phyloP scores from a whole-genome alignment of 1,140 invertebrate genomes.

The Elymnias hypermnestra region DNA sequence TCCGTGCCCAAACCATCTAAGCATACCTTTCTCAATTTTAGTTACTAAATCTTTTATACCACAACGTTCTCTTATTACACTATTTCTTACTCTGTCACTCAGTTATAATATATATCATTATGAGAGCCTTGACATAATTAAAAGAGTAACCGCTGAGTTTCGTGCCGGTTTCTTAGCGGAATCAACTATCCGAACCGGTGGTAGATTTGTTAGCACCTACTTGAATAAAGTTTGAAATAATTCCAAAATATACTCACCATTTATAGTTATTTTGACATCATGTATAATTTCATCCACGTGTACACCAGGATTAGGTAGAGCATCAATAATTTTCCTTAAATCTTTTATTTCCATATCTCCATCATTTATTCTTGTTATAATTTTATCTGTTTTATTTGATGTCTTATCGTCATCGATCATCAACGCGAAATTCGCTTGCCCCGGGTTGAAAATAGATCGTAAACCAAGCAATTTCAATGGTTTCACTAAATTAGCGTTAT shows the following conservation, averaged over 20 bases:
- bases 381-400: constrained; percentile 35
- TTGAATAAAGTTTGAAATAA: no score
- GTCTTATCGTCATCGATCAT: constrained; percentile 61
- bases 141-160: no score
- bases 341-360: constrained; percentile 16
- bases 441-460: constrained; percentile 78
- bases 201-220: no score
- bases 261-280: constrained; percentile 78
- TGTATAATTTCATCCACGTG: constrained; percentile 80
- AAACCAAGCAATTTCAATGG: constrained; percentile 79
- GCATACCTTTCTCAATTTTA: no score
- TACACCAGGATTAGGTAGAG: constrained; percentile 74
- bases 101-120: no score
- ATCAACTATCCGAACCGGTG: no score
- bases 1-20: no score
- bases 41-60: no score
- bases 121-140: no score
- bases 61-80: no score
- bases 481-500: constrained; percentile 73
- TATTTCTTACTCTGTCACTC: no score
- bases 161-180: no score
- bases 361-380: constrained; percentile 32
- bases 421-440: constrained; percentile 79
- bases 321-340: constrained; percentile 34
- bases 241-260: constrained; percentile 58